Percentiles rank a stretch among this genome's conserved stretches.
These are phyloP conservation scores for Bufo gargarizans DNA, from an alignment of 2,113 vertebrate genomes.

Conservation along the genomic window DNA sequence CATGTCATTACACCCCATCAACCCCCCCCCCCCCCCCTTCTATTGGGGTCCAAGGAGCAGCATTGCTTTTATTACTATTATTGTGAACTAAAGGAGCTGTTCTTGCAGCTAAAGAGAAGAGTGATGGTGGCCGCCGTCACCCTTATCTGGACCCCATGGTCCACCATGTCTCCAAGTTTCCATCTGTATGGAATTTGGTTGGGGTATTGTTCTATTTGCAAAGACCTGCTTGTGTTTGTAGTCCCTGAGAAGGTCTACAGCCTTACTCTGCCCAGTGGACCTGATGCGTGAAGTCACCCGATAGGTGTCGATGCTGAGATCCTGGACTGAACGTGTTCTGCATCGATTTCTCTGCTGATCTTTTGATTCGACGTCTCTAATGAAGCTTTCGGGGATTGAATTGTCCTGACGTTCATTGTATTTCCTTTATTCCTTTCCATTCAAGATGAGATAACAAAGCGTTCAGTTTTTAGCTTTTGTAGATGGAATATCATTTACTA, in stretches of 20 bases:
- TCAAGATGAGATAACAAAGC: neutral
- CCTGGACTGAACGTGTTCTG: no score
- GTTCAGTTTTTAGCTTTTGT: neutral
- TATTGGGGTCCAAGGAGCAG: no score
- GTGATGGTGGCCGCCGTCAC: no score
- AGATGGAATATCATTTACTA: conserved; percentile 14
- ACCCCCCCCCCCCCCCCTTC: no score
- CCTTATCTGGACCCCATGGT: no score
- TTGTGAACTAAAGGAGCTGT: neutral
- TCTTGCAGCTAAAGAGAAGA: no score
- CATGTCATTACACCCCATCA: neutral
- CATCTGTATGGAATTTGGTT: no score
- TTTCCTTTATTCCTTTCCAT: neutral
- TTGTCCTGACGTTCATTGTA: neutral
- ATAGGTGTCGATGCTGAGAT: neutral
- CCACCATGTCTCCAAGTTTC: neutral
- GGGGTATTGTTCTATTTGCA: no score
- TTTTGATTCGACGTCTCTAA: neutral
- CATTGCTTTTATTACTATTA: neutral
- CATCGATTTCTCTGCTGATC: neutral
- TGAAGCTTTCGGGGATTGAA: neutral
- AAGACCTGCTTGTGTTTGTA: neutral
- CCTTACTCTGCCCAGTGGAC: no score
- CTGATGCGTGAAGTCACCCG: neutral
- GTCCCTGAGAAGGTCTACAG: neutral